Conservation (phyloP, 2,797 vertebrate species). For the Mallotus villosus region DNA sequence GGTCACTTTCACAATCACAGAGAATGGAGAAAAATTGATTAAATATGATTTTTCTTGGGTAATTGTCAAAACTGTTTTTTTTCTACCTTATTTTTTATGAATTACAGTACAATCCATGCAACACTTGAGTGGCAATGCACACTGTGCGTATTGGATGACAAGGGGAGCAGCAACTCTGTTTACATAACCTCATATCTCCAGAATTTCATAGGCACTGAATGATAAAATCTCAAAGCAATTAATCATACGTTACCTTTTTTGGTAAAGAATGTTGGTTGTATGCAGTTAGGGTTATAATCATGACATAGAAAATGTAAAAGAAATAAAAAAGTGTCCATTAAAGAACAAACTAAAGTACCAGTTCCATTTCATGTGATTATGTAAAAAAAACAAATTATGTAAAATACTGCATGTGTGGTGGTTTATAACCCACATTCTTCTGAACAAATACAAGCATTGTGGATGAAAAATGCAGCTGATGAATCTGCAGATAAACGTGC, state of each 20-base stretch:
- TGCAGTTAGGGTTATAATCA: slow-evolving; percentile 26
- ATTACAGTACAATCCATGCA: not conserved
- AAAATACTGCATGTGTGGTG: slow-evolving; percentile 11
- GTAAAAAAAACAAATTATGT: not conserved
- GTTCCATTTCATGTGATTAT: not conserved
- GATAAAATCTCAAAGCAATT: slow-evolving; percentile 38
- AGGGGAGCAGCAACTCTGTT: slow-evolving; percentile 42
- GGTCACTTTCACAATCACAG: not conserved
- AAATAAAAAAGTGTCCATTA: slow-evolving; percentile 10
- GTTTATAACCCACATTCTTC: slow-evolving; percentile 66
- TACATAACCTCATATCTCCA: slow-evolving; percentile 38
- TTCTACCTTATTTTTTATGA: not conserved
- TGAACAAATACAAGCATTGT: slow-evolving; percentile 64
- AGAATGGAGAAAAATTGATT: not conserved
- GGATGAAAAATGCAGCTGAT: slow-evolving; percentile 52
- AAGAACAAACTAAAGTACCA: slow-evolving; percentile 2
- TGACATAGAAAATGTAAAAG: slow-evolving; percentile 32
- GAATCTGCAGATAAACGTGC: slow-evolving; percentile 38
- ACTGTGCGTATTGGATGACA: slow-evolving; percentile 29
- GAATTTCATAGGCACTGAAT: slow-evolving; percentile 66
- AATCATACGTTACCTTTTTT: not conserved
- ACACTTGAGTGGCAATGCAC: slow-evolving; percentile 1
- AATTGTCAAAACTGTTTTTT: not conserved
- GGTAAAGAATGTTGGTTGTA: slow-evolving; percentile 1
- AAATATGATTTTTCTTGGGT: not conserved